Base-by-base conservation (phyloP, 2,113 vertebrate species). In the Aspidoscelis tigris region DNA sequence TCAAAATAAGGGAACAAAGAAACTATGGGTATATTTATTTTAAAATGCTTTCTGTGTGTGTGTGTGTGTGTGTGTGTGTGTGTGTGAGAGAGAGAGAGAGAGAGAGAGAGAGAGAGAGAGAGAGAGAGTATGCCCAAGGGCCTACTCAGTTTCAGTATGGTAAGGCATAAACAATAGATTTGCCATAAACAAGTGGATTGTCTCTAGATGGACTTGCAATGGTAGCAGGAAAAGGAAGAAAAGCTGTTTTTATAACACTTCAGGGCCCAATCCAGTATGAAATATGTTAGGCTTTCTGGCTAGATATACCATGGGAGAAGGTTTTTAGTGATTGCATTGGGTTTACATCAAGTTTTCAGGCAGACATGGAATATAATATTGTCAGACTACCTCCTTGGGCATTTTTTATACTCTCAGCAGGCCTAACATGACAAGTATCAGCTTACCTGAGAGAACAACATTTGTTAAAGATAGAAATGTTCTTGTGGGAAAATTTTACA, bases 161-260 rank as follows among this genome's bases (percentile, higher is more conserved):
- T 64, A 91, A 88, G 83, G 86, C 88, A 89, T 93, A 88, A 92
- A 91, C 82, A 91, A 88, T 65, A 78, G 83, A 84, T 90, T 91
- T 91, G 92, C 91, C 90, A 90, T 95, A 94, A 95, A 92, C 80
- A 33, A 70, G 86, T 88, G 83, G 86, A 83, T 88, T 80, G 41
- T 87, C 66, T 64, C 84, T 85, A 87, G 74, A 88, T 85, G 86
- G 90, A 91, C 89, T 92, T 91, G 85, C 93, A 93, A 70, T 87
- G 75, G 90, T 77, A 86, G 81, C 90, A 91, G 81, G 81, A 85
- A 83, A 82, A 26, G 61, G 21, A n/a, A 65, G 21, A 93, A 78
- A 91, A 91, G 83, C 83, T 90, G 90, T 92, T 93, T 95, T 96
- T 92, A 96, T 92, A 91, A 94, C 86, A 90, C 96, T 95, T 93